Evolutionary conservation across 2,888 invertebrate genomes (phyloP), one percentile per base, ranked within the genome.

Genomic region (Chaitophorus viminalis): DNA sequence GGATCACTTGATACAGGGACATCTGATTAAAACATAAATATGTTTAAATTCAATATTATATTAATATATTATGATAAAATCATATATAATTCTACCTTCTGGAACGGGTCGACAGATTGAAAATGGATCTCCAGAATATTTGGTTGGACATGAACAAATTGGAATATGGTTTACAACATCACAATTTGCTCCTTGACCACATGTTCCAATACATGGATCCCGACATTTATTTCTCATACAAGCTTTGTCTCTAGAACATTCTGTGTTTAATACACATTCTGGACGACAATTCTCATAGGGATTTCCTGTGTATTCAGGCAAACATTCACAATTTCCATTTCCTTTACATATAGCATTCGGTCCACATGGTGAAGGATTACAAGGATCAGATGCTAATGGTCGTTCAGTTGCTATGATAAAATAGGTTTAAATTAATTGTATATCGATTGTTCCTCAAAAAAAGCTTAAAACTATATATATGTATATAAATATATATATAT

Each of bases 341-440:
- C 90, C 90, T 54, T 90, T 90, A 89, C 92, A 92, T 21, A 90
- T 90, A 6, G 92, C 91, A 89, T 92, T 92, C 0, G 91, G 90
- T 46, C 95, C 96, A 91, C 97, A 97, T 90, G 89, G 92, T 60
- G 91, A 91, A 78, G 91, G 91, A 88, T 90, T 90, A 89, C 91
- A 91, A 52, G 91, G 91, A 89, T 91, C 90, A 18, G 90, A 90
- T n/a, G 90, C 90, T 79, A 72, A 36, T 76, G 90, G 90, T 82
- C 90, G 89, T 89, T 91, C 90, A 89, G 90, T 90, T 90, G 90
- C 91, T 89, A 74, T 78, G 90, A 90, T 91, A 91, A 84, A 72
- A 85, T 39, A 60, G n/a, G 85, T 25, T 54, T 33, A 21, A 14
- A 85, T 88, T 39, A 17, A 60, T 81, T 60, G 4, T 6, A 46